These are phyloP conservation scores for Holocentrus rufus DNA, from an alignment of 2,797 vertebrate genomes.

Conservation along the genomic window DNA sequence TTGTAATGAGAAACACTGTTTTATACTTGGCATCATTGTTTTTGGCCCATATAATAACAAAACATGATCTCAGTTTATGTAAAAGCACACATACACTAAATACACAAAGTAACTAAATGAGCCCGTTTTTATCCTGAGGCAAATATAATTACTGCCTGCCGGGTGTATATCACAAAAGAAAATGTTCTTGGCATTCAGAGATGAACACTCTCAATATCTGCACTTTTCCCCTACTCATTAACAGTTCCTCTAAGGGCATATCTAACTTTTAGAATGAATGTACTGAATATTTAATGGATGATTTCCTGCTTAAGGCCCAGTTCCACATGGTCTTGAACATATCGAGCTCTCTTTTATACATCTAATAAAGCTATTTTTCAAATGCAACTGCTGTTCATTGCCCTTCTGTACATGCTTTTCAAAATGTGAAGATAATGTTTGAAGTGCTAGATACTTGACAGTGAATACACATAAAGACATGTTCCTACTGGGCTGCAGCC, in stretches of 20 bases:
- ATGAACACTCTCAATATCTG: conserved; percentile 74
- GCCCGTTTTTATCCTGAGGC: conserved; percentile 14
- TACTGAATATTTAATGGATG: conserved; percentile 68
- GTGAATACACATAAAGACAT: neutral
- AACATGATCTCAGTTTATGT: conserved; percentile 5
- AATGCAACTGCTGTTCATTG: conserved; percentile 47
- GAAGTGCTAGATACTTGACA: neutral
- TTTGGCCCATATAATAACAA: neutral
- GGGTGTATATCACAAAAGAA: conserved; percentile 42
- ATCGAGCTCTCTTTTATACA: conserved; percentile 66
- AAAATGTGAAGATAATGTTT: neutral
- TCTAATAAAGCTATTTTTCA: conserved; percentile 77
- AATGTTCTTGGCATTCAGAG: conserved; percentile 45
- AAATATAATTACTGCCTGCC: conserved; percentile 37
- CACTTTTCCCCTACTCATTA: conserved; percentile 63
- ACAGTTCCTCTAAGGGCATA: conserved; percentile 57
- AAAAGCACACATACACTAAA: conserved; percentile 16
- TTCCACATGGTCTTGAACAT: conserved; percentile 58
- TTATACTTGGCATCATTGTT: conserved; percentile 11
- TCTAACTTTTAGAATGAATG: conserved; percentile 61
- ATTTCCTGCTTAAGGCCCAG: conserved; percentile 53
- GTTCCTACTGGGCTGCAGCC: too few relatives aligned
- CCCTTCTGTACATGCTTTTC: conserved; percentile 19
- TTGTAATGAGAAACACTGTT: conserved; percentile 9
- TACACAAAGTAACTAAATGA: conserved; percentile 1